Evolutionary conservation across 2,797 vertebrate species (phyloP), one percentile per base, ranked within the genome.

Genomic region (Crenuchus spilurus): DNA sequence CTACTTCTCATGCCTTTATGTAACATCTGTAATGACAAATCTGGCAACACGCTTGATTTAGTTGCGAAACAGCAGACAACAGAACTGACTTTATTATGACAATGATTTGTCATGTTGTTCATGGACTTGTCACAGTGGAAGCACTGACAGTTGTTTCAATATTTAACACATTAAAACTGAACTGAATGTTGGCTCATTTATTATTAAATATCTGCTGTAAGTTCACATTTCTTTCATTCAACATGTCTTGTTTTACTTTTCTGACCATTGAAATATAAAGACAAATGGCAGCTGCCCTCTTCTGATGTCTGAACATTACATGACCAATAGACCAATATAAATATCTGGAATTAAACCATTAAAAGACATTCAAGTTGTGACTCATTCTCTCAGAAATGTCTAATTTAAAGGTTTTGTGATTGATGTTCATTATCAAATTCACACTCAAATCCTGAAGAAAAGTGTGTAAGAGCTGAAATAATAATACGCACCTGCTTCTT

Each of bases 401-500:
- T n/a, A n/a, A n/a, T n/a, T n/a, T n/a, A n/a, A n/a, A n/a, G n/a
- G n/a, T n/a, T n/a, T n/a, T n/a, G n/a, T n/a, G n/a, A n/a, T n/a
- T n/a, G n/a, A n/a, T n/a, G n/a, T n/a, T n/a, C n/a, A n/a, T n/a
- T n/a, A n/a, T n/a, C n/a, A n/a, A n/a, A n/a, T n/a, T n/a, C n/a
- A n/a, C n/a, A n/a, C n/a, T n/a, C n/a, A n/a, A n/a, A n/a, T n/a
- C n/a, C n/a, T n/a, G n/a, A n/a, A n/a, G n/a, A n/a, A n/a, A n/a
- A 31, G 14, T n/a, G 42, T 10, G 28, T 52, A 35, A 70, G 33
- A 10, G 5, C 51, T 16, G 18, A 24, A 22, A 26, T 16, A 46
- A 77, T 3, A 46, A 77, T 3, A 52, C 14, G 80, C 91, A 99
- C 97, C 97, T 92, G 97, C 96, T 94, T 99, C 96, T 5, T 95